Conservation (phyloP, 2,113 vertebrate genomes). For the Gopherus evgoodei region DNA sequence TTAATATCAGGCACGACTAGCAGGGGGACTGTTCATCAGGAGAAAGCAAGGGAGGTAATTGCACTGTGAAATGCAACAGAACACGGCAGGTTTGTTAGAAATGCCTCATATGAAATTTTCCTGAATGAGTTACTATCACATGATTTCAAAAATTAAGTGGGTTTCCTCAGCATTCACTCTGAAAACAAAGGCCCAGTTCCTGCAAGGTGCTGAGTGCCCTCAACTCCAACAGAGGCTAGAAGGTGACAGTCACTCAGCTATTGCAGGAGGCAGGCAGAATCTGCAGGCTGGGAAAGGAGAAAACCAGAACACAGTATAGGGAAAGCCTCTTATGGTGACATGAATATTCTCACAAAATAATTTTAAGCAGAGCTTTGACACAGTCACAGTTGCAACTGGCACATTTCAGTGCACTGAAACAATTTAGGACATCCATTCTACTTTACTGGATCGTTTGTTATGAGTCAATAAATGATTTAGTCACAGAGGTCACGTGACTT, state of each 20-base stretch:
- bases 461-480: too few species aligned
- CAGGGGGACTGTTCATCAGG: background rate
- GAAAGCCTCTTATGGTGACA: background rate
- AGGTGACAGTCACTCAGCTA: background rate
- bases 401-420: background rate
- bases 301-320: background rate
- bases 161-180: background rate
- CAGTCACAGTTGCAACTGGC: background rate
- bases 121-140: accelerated
- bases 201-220: accelerated
- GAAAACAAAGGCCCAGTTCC: background rate
- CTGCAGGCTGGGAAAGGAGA: background rate
- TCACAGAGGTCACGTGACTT: too few species aligned
- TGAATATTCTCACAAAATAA: background rate
- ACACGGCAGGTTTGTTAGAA: background rate
- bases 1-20: background rate
- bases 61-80: background rate
- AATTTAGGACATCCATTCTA: background rate
- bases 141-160: background rate
- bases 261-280: background rate
- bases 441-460: background rate
- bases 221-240: accelerated
- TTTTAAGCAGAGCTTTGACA: background rate
- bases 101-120: background rate
- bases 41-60: background rate